Conservation (phyloP, 35 echinoderm and acorn worm genomes). For the Apostichopus parvimensis region DNA sequence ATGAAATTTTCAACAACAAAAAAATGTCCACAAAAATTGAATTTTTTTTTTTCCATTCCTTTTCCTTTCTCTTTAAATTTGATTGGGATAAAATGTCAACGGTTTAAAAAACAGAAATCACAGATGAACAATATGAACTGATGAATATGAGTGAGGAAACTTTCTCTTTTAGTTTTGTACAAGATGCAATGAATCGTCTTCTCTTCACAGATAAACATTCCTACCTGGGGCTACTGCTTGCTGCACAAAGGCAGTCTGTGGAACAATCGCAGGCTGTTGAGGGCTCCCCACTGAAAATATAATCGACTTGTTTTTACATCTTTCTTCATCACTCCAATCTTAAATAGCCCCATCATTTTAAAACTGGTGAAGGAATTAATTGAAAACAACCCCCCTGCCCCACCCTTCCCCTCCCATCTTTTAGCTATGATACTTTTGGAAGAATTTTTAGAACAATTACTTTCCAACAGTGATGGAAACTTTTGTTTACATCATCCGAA, state of each 20-base stretch:
- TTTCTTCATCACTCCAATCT: neutral
- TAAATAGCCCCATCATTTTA: too few species aligned
- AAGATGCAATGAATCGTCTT: neutral
- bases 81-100: neutral
- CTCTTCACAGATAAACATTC: neutral
- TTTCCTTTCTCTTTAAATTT: neutral
- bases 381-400: too few species aligned
- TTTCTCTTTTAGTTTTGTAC: neutral
- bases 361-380: too few species aligned
- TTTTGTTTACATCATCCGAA: too few species aligned
- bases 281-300: conserved; percentile 30
- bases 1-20: too few species aligned
- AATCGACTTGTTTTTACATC: conserved; percentile 3
- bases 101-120: neutral
- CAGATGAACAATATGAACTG: neutral
- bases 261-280: conserved; percentile 29
- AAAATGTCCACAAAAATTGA: too few species aligned
- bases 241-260: conserved; percentile 42
- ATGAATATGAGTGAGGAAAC: neutral
- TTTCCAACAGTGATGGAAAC: too few species aligned
- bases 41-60: too few species aligned
- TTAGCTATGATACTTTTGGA: too few species aligned
- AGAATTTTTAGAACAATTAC: too few species aligned
- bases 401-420: too few species aligned
- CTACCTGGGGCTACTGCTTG: neutral